These are phyloP conservation scores for Lampropteryx suffumata DNA, from an alignment of 2,888 invertebrate species.

Conservation along the genomic window DNA sequence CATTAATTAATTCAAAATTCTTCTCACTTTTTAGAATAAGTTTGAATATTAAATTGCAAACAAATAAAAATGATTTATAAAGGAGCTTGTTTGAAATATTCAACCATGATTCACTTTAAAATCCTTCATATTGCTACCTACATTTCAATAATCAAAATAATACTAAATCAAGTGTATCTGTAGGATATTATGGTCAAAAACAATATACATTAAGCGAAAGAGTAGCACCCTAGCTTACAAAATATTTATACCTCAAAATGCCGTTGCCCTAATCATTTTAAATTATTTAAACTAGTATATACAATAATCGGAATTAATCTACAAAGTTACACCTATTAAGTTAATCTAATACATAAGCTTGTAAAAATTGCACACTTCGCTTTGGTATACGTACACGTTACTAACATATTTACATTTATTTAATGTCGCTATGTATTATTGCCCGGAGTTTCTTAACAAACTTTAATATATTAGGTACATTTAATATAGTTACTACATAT, in stretches of 20 bases:
- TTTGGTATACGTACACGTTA: conserved; percentile 81
- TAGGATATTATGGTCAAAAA: background rate
- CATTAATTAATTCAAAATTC: too few species aligned
- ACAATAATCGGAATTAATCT: conserved; percentile 52
- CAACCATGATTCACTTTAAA: too few species aligned
- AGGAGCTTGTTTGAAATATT: too few species aligned
- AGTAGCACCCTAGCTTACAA: conserved; percentile 11
- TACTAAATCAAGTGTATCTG: background rate
- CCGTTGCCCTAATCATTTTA: conserved; percentile 32
- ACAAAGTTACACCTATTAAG: conserved; percentile 55
- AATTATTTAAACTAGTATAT: conserved; percentile 45
- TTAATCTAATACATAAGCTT: conserved; percentile 75
- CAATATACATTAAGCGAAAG: conserved; percentile 11
- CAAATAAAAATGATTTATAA: too few species aligned
- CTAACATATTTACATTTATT: conserved; percentile 75
- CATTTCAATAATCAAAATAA: too few species aligned
- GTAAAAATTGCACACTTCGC: conserved; percentile 82
- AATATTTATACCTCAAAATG: conserved; percentile 34
- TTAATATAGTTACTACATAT: background rate
- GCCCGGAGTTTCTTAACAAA: conserved; percentile 68
- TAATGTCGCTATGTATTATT: conserved; percentile 71
- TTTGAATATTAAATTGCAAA: too few species aligned
- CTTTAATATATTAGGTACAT: conserved; percentile 5
- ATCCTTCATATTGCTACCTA: too few species aligned
- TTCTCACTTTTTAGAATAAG: too few species aligned